Conservation (phyloP, 2,113 vertebrate genomes). For the Gracilinanus agilis region DNA sequence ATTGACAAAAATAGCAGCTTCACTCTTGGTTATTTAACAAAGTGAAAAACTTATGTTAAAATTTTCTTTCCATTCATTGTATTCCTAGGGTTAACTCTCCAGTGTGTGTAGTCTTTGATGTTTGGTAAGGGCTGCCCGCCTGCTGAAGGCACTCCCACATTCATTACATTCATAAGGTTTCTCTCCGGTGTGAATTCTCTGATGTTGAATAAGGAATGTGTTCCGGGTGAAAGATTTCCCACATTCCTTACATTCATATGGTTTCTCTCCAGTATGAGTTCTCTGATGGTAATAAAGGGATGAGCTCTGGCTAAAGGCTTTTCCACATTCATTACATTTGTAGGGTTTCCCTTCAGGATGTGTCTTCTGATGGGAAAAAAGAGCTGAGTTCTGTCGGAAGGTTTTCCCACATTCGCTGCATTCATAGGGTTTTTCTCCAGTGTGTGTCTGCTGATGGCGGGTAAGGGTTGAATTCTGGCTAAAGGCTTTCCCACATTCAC, state of each 20-base stretch:
- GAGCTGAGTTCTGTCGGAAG: neutral
- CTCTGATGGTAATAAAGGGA: neutral
- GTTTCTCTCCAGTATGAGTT: conserved; percentile 14
- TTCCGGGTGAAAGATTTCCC: conserved; percentile 1
- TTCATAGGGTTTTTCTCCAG: conserved; percentile 19
- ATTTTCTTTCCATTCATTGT: neutral
- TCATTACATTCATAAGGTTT: neutral
- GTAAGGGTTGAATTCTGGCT: conserved; percentile 54
- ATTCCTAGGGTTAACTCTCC: neutral
- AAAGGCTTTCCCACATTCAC: conserved; percentile 49
- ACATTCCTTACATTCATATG: neutral
- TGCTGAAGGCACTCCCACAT: neutral
- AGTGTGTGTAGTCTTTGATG: neutral
- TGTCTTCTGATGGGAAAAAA: neutral
- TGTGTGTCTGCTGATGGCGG: conserved; percentile 39
- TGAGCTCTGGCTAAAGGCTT: neutral
- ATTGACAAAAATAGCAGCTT: neutral
- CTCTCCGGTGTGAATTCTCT: conserved; percentile 7
- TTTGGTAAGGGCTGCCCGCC: neutral
- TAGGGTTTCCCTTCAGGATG: neutral
- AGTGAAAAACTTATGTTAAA: neutral
- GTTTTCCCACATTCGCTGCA: conserved; percentile 28
- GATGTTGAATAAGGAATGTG: neutral
- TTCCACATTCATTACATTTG: conserved; percentile 2
- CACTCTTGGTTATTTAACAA: neutral